Evolutionary conservation across 92 coral and sea anemone genomes (phyloP).

Genomic region (Parazoanthus atlanticus): DNA sequence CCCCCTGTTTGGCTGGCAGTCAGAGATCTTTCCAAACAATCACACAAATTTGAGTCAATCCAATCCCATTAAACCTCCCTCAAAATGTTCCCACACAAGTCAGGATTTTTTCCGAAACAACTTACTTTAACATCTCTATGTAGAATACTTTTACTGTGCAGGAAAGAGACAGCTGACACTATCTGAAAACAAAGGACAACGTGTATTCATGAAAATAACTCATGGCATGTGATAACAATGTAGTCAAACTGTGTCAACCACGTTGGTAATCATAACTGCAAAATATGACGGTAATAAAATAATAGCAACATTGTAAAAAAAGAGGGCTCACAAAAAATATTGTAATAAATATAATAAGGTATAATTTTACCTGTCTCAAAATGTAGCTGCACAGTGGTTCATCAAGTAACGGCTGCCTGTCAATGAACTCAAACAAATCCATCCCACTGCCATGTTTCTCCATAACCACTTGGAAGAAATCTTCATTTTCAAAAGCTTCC

Average conservation of each 20-base stretch:
- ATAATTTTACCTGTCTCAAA: conserved; percentile 81
- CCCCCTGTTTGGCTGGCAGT: too few relatives aligned
- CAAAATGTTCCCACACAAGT: too few relatives aligned
- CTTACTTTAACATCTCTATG: conserved; percentile 96
- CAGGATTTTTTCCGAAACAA: not conserved
- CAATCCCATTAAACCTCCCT: too few relatives aligned
- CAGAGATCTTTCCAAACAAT: too few relatives aligned
- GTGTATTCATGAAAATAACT: not conserved
- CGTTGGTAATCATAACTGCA: too few relatives aligned
- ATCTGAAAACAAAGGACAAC: conserved; percentile 52
- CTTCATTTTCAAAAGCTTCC: conserved; percentile 95
- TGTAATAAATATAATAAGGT: not conserved
- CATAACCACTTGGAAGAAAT: conserved; percentile 96
- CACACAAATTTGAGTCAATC: not conserved
- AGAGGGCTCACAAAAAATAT: too few relatives aligned
- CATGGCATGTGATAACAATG: not conserved
- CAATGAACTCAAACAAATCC: conserved; percentile 97
- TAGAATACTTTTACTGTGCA: conserved; percentile 80
- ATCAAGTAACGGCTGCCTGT: conserved; percentile 89
- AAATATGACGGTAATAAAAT: too few relatives aligned
- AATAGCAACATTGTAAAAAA: too few relatives aligned
- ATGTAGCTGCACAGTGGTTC: conserved; percentile 90
- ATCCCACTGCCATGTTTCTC: conserved; percentile 96
- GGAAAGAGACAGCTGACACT: conserved; percentile 90
- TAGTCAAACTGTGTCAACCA: too few relatives aligned